Evolutionary conservation across 1,140 invertebrate species (phyloP), one percentile per base, ranked within the genome.

Genomic region (Drosophila lacertosa): DNA sequence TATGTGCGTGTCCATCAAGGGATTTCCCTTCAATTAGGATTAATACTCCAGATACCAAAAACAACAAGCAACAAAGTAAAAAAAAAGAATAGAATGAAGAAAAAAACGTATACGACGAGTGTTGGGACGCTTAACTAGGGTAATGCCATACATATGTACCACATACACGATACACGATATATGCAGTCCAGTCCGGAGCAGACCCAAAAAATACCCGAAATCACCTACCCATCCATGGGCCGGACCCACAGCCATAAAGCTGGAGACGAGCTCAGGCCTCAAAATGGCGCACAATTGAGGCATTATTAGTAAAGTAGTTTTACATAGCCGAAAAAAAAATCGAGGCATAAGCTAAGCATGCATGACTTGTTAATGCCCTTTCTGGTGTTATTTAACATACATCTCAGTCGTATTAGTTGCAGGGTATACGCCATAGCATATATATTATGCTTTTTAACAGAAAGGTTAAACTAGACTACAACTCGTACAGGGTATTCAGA

Each of bases 11-110:
- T 78, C 77, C 77, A 84, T 86, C 80, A 82, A 69, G 81, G 81
- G 77, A 86, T 81, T 81, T 86, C 66, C 86, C 80, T 89, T 89
- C 86, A 89, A 89, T 89, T 86, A 89, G 77, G 86, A 89, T 89
- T 84, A 86, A 89, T 89, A 81, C 80, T 78, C 74, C 73, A 88
- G 82, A 88, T 88, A 88, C 83, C 74, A 75, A 67, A 44, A 69
- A 47, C 32, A 67, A 67, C 39, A 47, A 67, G 26, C 45, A 35
- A 18, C 62, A 53, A 63, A 63, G 47, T n/a, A 42, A 22, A 55
- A 73, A 66, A 57, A 24, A 6, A 24, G 45, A 60, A 63, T n/a
- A n/a, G n/a, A 69, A 51, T 18, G 39, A 13, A 45, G 66, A 26
- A 59, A 64, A 72, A 65, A 42, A 45, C 18, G n/a, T n/a, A n/a